phyloP scores from a whole-genome alignment of 2,797 vertebrate genomes.

The Gadopsis marmoratus region DNA sequence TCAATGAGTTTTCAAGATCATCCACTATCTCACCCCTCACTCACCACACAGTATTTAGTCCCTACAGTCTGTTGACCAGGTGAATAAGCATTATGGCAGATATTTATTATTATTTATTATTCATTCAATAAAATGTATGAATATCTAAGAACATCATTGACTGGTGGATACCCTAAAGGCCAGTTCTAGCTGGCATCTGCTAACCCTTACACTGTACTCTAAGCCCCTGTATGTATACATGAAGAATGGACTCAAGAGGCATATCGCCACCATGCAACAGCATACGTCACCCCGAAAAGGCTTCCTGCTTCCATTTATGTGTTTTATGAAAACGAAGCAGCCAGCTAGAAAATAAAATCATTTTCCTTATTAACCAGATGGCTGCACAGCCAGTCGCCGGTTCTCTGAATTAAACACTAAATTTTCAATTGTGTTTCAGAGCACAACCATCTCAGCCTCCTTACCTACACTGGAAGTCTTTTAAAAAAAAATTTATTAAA shows the following conservation, averaged over 20 bases:
- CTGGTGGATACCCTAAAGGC: slow-evolving; percentile 6
- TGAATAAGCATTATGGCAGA: neutral
- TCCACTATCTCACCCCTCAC: neutral
- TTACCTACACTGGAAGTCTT: slow-evolving; percentile 45
- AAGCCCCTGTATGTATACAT: neutral
- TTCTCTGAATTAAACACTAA: slow-evolving; percentile 68
- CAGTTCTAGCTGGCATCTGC: slow-evolving; percentile 8
- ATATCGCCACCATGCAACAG: slow-evolving; percentile 1
- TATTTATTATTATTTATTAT: slow-evolving; percentile 18
- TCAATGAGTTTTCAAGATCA: neutral
- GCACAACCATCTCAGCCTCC: slow-evolving; percentile 58
- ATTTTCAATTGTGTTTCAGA: slow-evolving; percentile 80
- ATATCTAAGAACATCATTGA: slow-evolving; percentile 13
- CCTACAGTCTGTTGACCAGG: neutral
- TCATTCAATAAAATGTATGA: slow-evolving; percentile 3
- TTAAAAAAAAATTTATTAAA: neutral
- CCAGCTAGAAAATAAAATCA: slow-evolving; percentile 84
- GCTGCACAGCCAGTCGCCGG: slow-evolving; percentile 71
- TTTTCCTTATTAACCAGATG: slow-evolving; percentile 83
- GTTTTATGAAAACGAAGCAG: slow-evolving; percentile 82
- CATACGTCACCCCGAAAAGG: slow-evolving; percentile 4
- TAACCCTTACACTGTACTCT: neutral
- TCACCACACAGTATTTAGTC: neutral
- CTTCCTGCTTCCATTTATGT: slow-evolving; percentile 38
- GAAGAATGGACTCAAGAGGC: neutral